phyloP scores from a whole-genome alignment of 1,140 invertebrate genomes.

The roundworm (Caenorhabditis elegans) region WBcel235 BX284606.5:11576501-11577000 shows the following conservation, averaged over 20 bases:
- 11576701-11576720: constrained; percentile 92
- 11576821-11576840: background rate
- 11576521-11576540: constrained; percentile 84
- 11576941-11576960: constrained; percentile 7
- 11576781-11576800: constrained; percentile 24
- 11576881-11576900: background rate
- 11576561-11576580: background rate
- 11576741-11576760: background rate
- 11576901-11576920: background rate
- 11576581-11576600: background rate
- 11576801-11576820: constrained; percentile 6
- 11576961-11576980: constrained; percentile 23
- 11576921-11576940: constrained; percentile 19
- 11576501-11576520: constrained; percentile 95
- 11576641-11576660: constrained; percentile 85
- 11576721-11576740: constrained; percentile 88
- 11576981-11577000: constrained; percentile 26
- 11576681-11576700: constrained; percentile 97
- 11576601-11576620: constrained; percentile 88
- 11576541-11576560: constrained; percentile 31
- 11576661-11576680: constrained; percentile 79
- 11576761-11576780: background rate
- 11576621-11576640: constrained; percentile 91
- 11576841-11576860: constrained; percentile 26
- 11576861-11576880: constrained; percentile 7